These are phyloP conservation scores for Lasioglossum lativentre DNA, from an alignment of 2,888 invertebrate species.

Conservation along the genomic window DNA sequence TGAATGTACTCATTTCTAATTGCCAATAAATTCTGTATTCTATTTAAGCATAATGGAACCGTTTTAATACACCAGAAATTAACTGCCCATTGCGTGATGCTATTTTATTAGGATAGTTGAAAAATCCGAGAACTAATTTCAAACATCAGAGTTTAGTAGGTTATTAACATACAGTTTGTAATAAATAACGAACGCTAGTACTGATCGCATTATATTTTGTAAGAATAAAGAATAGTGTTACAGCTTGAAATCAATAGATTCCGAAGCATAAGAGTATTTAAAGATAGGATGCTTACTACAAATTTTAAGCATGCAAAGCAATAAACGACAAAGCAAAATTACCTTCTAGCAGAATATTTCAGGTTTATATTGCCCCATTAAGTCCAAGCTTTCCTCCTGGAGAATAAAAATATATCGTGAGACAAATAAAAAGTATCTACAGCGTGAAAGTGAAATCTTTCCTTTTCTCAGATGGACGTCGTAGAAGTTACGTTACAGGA, in stretches of 20 bases:
- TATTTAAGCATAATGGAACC: not conserved
- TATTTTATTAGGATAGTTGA: not conserved
- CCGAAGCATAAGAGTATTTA: not conserved
- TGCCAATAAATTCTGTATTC: not conserved
- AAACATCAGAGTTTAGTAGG: not conserved
- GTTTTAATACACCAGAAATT: not conserved
- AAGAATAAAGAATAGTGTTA: not conserved
- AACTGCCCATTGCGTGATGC: not conserved
- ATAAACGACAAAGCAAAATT: slow-evolving; percentile 85
- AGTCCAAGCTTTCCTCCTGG: slow-evolving; percentile 91
- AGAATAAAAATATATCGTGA: slow-evolving; percentile 87
- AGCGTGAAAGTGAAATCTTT: slow-evolving; percentile 45
- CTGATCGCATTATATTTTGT: not conserved
- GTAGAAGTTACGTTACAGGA: not conserved
- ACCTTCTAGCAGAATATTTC: slow-evolving; percentile 92
- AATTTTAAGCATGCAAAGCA: slow-evolving; percentile 76
- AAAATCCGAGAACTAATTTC: not conserved
- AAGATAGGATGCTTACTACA: slow-evolving; percentile 11
- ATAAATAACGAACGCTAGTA: not conserved
- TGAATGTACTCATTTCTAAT: not conserved
- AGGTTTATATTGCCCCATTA: slow-evolving; percentile 92
- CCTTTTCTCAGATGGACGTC: not conserved
- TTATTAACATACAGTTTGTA: slow-evolving; percentile 9
- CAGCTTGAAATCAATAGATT: not conserved
- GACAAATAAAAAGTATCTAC: slow-evolving; percentile 82